Evolutionary conservation across 2,888 invertebrate genomes (phyloP), one percentile per base, ranked within the genome.

Genomic region (Dione vanillae): DNA sequence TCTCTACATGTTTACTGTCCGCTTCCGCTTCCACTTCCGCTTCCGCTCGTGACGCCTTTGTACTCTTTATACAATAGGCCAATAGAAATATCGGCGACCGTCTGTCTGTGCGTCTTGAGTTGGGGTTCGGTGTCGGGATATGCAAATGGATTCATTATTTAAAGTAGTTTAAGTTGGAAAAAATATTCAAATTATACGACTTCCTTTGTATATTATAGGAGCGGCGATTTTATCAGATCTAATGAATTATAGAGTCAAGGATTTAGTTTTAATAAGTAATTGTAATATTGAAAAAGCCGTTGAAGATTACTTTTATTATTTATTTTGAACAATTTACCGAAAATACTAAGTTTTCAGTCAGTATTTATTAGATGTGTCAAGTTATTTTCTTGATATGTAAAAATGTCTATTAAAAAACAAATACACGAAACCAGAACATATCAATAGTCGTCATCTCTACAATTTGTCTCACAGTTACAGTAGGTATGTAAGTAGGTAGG

Each of bases 21-120:
- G 82, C 85, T 85, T 88, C 88, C 87, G 86, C 77, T 80, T 79
- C 20, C 20, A 74, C 69, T 11, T 84, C 80, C 81, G 81, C 85
- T 85, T 88, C 88, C 87, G 87, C 78, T 80, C 78, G 71, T 58
- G 10, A 41, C 20, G 74, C 71, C 51, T 68, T 75, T 73, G 75
- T 76, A 61, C 5, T 27, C 12, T 10, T 49, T 62, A 59, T 59
- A 43, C 74, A 69, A 69, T 74, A 69, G 71, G n/a, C 47, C 16
- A 16, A 11, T 10, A 11, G 40, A 40, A 10, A 47, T 69, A 20
- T 14, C 71, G 65, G 72, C 69, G 72, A 51, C 56, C 62, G 74
- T 75, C 70, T 74, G 72, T 62, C 67, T 64, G 52, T 51, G 8
- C 59, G 65, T 61, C 70, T 67, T 68, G 11, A 37, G 16, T 69